Evolutionary conservation across 2,888 invertebrate species (phyloP), one percentile per base, ranked within the genome.

Genomic region (Bruchidius siliquastri): DNA sequence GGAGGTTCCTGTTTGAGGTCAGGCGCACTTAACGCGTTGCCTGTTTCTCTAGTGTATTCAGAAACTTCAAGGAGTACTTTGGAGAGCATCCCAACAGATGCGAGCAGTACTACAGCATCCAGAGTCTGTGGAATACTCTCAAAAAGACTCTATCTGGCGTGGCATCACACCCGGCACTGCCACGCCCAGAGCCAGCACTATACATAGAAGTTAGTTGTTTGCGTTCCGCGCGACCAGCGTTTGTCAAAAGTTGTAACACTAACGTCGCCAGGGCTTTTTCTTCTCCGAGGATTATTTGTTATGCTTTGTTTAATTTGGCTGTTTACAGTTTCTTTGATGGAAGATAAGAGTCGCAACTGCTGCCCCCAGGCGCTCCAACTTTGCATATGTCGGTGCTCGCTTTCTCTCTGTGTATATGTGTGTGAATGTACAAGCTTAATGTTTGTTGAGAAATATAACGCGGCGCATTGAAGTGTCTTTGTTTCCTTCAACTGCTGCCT

Each of bases 241-340:
- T 85, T 85, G 85, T 85, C 85, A 84, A 85, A 85, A 83, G 84
- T 83, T 83, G 81, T 81, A 49, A 81, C 80, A 81, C 81, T 81
- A 81, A 79, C 84, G 81, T 82, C 83, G 49, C 49, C 49, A 72
- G 72, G 75, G 77, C 75, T 74, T 75, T 78, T 82, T 75, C 72
- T 83, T 75, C n/a, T n/a, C 76, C 81, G 79, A 83, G 82, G 82
- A 67, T 81, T 84, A 81, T 83, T 84, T 84, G 81, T 78, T 81
- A 78, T 80, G 80, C 78, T 74, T 75, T 80, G 78, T 79, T 78
- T 78, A 77, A 76, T 76, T 76, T 78, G 74, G 74, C 76, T 77
- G 79, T 77, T 77, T 79, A 75, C 74, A 73, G 73, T 77, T 77
- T 77, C 75, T 74, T 74, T 71, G 30, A 22, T 68, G 8, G 69